Conservation (phyloP, 2,113 vertebrate genomes). For the Peucedramus taeniatus region DNA sequence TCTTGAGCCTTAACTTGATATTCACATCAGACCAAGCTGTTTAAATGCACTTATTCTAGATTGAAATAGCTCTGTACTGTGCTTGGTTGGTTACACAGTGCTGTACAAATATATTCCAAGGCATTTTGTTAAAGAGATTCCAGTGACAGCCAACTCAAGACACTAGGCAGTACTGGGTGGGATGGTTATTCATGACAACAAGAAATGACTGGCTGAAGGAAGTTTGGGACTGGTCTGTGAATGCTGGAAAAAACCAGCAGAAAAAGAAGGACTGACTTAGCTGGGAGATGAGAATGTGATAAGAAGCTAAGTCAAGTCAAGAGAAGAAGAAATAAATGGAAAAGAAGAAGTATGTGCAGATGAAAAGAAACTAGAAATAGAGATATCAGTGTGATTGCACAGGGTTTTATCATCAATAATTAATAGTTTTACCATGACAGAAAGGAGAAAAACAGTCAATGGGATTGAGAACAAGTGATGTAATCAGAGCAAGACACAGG, state of each 20-base stretch:
- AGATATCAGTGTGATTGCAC: not conserved
- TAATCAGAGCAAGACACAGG: not conserved
- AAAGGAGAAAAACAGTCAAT: not conserved
- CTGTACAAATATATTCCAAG: not conserved
- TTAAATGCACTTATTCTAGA: not conserved
- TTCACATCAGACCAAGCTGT: not conserved
- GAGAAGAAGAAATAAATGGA: not conserved
- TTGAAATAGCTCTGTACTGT: not conserved
- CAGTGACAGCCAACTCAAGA: not conserved
- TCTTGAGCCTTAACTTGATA: not conserved
- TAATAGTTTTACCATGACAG: not conserved
- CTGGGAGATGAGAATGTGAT: not conserved
- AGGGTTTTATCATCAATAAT: not conserved
- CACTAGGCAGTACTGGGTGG: not conserved
- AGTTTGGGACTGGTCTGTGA: not conserved
- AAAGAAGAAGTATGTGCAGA: not conserved
- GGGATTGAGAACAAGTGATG: not conserved
- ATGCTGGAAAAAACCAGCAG: not conserved
- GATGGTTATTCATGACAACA: not conserved
- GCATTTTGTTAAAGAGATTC: not conserved
- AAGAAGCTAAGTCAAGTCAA: not conserved
- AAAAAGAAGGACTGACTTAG: not conserved
- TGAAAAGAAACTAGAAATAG: not conserved
- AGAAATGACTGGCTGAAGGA: not conserved
- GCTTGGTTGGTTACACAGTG: not conserved